Evolutionary conservation across 2,888 invertebrate species (phyloP).

Genomic region (Stenichneumon culpator): DNA sequence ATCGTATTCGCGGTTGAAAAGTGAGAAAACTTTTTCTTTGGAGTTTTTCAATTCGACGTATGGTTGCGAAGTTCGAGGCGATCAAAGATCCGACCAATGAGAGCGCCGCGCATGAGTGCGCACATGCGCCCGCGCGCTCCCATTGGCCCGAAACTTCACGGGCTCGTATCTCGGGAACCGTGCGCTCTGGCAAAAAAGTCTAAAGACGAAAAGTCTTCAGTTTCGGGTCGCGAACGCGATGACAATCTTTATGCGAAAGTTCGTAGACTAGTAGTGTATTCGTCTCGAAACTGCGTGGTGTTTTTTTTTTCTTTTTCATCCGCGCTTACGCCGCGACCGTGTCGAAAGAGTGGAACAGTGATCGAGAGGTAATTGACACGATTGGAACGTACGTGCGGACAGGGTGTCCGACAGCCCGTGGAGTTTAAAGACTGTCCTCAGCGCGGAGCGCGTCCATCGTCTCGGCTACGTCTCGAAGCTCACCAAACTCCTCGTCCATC

Average conservation of each 20-base stretch:
- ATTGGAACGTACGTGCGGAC: conserved; percentile 23
- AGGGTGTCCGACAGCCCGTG: conserved; percentile 16
- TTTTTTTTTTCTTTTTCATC: not conserved
- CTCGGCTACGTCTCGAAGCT: conserved; percentile 14
- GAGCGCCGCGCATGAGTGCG: not conserved
- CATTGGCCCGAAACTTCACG: not conserved
- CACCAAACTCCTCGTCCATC: conserved; percentile 11
- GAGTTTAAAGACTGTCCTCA: conserved; percentile 18
- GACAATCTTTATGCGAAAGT: not conserved
- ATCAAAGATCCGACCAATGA: not conserved
- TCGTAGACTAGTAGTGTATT: not conserved
- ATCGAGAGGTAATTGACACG: conserved; percentile 12
- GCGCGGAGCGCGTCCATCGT: not conserved
- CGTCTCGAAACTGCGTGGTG: not conserved
- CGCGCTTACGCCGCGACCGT: not conserved
- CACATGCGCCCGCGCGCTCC: not conserved
- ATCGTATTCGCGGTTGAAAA: not conserved
- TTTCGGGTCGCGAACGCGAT: not conserved
- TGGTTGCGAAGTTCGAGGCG: conserved; percentile 1
- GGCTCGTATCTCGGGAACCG: not conserved
- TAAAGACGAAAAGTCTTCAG: not conserved
- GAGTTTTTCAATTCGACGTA: not conserved
- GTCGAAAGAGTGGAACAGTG: conserved; percentile 16
- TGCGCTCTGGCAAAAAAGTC: not conserved
- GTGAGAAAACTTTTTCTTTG: not conserved